Percentiles rank a stretch among this genome's conserved stretches.
Evolutionary conservation across 2,113 vertebrate species (phyloP).

Genomic region (Philantomba maxwellii): DNA sequence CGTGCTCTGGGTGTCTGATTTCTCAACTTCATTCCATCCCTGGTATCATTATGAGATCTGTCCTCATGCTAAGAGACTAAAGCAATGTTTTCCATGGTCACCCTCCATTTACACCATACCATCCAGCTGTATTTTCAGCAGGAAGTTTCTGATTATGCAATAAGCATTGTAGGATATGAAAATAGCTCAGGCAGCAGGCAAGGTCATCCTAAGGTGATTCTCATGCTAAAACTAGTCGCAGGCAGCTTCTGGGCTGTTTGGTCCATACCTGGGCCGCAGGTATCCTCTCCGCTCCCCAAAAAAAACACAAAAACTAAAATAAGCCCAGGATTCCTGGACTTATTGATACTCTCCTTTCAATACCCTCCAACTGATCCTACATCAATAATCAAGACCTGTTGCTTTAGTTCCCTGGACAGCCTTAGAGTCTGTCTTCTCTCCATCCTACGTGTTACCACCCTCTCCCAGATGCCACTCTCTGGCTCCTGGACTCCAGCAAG

Average conservation of each 20-base stretch:
- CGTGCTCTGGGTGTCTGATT: background rate
- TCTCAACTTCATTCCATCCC: conserved; percentile 49
- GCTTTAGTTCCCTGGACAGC: background rate
- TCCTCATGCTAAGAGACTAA: background rate
- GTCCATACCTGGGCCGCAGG: background rate
- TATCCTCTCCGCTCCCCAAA: background rate
- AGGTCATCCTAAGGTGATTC: conserved; percentile 9
- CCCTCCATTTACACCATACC: background rate
- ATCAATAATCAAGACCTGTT: background rate
- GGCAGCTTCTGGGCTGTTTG: background rate
- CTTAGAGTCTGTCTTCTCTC: background rate
- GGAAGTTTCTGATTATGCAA: conserved; percentile 74
- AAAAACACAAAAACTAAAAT: background rate
- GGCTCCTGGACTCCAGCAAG: background rate
- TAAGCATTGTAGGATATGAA: conserved; percentile 59
- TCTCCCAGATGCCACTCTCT: background rate
- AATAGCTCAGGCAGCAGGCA: conserved; percentile 33
- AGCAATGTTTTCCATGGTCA: background rate
- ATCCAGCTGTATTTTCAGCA: conserved; percentile 78
- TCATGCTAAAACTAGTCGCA: conserved; percentile 34
- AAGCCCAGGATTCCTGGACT: background rate
- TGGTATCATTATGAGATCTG: background rate
- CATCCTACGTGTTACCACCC: background rate
- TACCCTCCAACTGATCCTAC: too few species aligned
- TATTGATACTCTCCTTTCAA: background rate